These are phyloP conservation scores for Chelonia mydas DNA, from an alignment of 2,797 vertebrate genomes.

Conservation along the genomic window DNA sequence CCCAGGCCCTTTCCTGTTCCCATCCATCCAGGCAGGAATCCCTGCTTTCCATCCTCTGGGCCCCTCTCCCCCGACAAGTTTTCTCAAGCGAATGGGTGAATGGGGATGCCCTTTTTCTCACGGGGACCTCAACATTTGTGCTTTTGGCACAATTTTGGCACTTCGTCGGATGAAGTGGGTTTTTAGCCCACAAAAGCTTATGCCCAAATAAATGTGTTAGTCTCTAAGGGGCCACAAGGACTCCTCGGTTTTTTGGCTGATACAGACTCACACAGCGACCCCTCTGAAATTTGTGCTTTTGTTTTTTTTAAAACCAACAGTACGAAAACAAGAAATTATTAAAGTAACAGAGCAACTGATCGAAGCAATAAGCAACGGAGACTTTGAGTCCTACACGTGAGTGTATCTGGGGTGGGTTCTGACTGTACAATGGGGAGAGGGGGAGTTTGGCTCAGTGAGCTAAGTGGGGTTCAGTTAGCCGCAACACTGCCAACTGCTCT, in stretches of 20 bases:
- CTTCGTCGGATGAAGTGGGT: too few relatives aligned
- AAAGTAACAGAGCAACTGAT: slow-evolving; percentile 96
- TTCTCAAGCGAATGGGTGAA: neutral
- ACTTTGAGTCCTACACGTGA: slow-evolving; percentile 98
- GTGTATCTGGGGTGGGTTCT: slow-evolving; percentile 31
- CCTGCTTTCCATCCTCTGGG: neutral
- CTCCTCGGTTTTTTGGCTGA: too few relatives aligned
- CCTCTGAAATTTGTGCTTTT: neutral
- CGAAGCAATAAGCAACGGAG: slow-evolving; percentile 96
- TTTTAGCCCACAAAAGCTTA: too few relatives aligned
- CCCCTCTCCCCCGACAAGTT: fast-evolving
- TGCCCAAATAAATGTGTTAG: too few relatives aligned
- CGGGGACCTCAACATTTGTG: fast-evolving
- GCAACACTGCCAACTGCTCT: neutral
- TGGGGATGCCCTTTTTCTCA: neutral
- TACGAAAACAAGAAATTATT: slow-evolving; percentile 96
- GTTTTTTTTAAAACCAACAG: slow-evolving; percentile 79
- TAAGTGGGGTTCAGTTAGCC: neutral
- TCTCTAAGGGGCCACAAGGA: too few relatives aligned
- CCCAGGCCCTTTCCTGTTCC: fast-evolving
- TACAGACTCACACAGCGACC: too few relatives aligned
- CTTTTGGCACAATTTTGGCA: neutral
- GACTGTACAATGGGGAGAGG: neutral
- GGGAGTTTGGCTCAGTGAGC: neutral
- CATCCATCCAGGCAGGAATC: neutral